Base-by-base conservation (phyloP, 2,888 invertebrate genomes). In the Malacosoma neustria region DNA sequence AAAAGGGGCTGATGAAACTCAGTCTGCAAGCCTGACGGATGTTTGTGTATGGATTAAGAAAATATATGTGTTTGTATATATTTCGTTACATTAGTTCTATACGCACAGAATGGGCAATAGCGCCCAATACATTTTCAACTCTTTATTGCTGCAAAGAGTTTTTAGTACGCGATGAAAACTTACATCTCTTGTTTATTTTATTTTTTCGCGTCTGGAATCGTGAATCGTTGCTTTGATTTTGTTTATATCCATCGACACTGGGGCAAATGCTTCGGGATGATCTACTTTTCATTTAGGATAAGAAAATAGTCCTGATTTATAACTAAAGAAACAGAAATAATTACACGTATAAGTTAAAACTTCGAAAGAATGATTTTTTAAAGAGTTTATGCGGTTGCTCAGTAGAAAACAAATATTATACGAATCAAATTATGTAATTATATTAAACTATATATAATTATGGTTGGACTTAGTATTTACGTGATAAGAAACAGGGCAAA, bases 1-100 rank as follows among this genome's bases (percentile, higher is more conserved):
- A 75, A 76, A 77, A 75, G 72, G 62, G 54, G 57, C 70, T 74
- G 79, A 51, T 69, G 73, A 76, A 75, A 72, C 50, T 50, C 58
- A 45, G 61, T 59, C 54, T 58, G 62, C 77, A 72, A 51, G 48
- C 60, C 47, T 56, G 61, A 59, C 61, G 59, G 61, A 62, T 72
- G 72, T 70, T 74, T 75, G 62, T 64, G 47, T 63, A 59, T 59
- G 59, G 57, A 61, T 64, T 59, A 56, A 60, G 49, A 61, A 59
- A 65, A 61, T 59, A n/a, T n/a, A n/a, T n/a, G n/a, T n/a, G n/a
- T n/a, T n/a, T 55, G 61, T 67, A 54, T 61, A 54, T 48, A 48
- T 46, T 42, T 42, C 39, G 36, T 49, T 48, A 48, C 41, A 49
- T 45, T 46, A 46, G 34, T 48, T 45, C 43, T 44, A 39, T 30